These are phyloP conservation scores for Eleginops maclovinus DNA, from an alignment of 2,113 vertebrate genomes.

Conservation along the genomic window DNA sequence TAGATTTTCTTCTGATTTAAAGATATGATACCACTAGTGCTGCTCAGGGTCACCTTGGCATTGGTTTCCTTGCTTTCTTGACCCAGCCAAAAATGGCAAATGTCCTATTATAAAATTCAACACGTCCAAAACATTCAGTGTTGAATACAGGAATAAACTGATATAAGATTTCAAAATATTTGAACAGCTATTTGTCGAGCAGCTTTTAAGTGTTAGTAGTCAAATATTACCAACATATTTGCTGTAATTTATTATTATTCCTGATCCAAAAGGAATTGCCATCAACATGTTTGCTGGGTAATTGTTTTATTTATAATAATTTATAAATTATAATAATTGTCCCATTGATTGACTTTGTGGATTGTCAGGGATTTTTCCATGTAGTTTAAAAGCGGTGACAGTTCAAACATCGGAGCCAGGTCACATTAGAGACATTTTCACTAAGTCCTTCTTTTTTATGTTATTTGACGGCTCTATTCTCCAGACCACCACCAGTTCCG, in stretches of 20 bases:
- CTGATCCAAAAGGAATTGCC: slow-evolving; percentile 17
- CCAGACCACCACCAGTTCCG: slow-evolving; percentile 8
- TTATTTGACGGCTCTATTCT: slow-evolving; percentile 8
- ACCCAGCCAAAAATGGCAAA: slow-evolving; percentile 1
- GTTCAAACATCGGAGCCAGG: neutral
- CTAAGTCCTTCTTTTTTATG: neutral
- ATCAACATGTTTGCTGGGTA: slow-evolving; percentile 1
- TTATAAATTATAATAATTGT: neutral
- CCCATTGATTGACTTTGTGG: slow-evolving; percentile 20
- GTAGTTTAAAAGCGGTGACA: neutral
- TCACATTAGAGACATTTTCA: neutral
- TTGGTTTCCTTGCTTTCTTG: neutral
- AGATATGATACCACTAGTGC: neutral
- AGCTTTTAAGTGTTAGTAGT: neutral
- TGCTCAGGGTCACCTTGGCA: neutral
- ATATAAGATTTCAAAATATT: neutral
- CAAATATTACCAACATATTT: neutral
- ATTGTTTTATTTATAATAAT: slow-evolving; percentile 5
- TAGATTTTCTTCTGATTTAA: neutral
- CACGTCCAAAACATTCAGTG: neutral
- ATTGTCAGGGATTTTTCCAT: slow-evolving; percentile 3
- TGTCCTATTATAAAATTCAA: neutral
- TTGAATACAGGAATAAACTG: neutral
- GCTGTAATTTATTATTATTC: neutral
- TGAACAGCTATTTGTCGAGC: neutral